Base-by-base conservation (phyloP, 2,113 vertebrate genomes). In the Chrysemys picta region DNA sequence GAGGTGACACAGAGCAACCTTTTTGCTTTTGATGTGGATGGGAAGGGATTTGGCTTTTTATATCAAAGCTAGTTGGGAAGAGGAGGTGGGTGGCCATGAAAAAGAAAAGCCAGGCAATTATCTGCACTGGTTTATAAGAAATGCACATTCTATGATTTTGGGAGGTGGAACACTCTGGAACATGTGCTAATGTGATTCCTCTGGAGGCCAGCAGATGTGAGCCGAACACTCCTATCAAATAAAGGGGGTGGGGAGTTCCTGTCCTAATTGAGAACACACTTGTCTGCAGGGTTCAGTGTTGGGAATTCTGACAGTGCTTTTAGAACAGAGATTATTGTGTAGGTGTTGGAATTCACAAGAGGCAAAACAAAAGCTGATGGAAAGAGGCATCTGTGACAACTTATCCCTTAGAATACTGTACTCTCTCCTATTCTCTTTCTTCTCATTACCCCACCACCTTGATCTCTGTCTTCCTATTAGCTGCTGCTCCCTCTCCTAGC, bases 181-280 rank as follows among this genome's bases (percentile, higher is more conserved):
- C 96, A 96, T 92, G 94, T 95, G 95, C 96, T 96, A 8, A 89
- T 92, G 95, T 88, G 96, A 96, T 96, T 95, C 93, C 96, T 97
- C 96, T 69, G 54, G 95, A 95, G 97, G 89, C 96, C 96, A 29
- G 85, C 90, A 84, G 91, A 80, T 94, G 56, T 82, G 94, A 96
- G 96, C 95, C 91, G 96, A 96, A 91, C 0, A 1, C 91, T 94
- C 22, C 1, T 90, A 93, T 82, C 87, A 29, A 91, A 92, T 1
- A 80, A 56, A 80, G 94, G 90, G 10, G 31, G 80, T 17, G 76
- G 76, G 90, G 88, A 95, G 96, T 97, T 95, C 96, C 94, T 89
- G 93, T 12, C 93, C 94, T 97, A 97, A 97, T 96, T 97, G 97
- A 96, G 97, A 97, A 96, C 97, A 97, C 94, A 93, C 96, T 97